Evolutionary conservation across 2,797 vertebrate species (phyloP), one percentile per base, ranked within the genome.

Genomic region (Tokudaia muenninki): DNA sequence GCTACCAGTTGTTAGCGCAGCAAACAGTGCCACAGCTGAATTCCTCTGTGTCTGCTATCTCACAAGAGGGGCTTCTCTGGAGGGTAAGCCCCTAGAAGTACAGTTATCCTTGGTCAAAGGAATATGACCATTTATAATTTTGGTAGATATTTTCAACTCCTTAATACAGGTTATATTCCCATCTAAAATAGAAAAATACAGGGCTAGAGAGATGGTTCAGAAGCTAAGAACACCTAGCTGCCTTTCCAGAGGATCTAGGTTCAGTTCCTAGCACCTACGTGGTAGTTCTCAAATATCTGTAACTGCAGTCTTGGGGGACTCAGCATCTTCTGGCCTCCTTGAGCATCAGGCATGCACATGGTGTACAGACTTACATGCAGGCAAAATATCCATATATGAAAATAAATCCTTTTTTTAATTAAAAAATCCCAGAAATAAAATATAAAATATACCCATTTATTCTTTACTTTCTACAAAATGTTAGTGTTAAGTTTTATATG

Each of bases 111-210:
- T 74, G 17, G 34, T 67, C 81, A 87, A 10, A 84, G 72, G 55
- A 44, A 50, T 91, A 55, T 90, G 13, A 81, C 41, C 59, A 80
- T 95, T 94, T 91, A n/a, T 72, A 63, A 78, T 94, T 95, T 96
- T 96, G 84, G 90, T 92, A 90, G 12, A 61, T 96, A 63, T 72
- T 90, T 67, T 88, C 55, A 70, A 9, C 93, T 91, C 89, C 59
- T 95, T 95, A 34, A 47, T 29, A 83, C 87, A 95, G 37, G 70
- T 97, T 96, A 47, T 59, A 61, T 75, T 79, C 80, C 34, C 44
- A 55, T 70, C 26, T 86, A 44, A 91, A 94, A 84, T 61, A 67
- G 90, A 74, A 93, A 95, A 78, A 10, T 52, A 50, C 11, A 22
- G 63, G 63, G 44, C 83, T 87, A 34, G 47, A 70, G 21, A 87